Evolutionary conservation across 2,797 vertebrate species (phyloP).

Genomic region (Oreonectes daqikongensis): DNA sequence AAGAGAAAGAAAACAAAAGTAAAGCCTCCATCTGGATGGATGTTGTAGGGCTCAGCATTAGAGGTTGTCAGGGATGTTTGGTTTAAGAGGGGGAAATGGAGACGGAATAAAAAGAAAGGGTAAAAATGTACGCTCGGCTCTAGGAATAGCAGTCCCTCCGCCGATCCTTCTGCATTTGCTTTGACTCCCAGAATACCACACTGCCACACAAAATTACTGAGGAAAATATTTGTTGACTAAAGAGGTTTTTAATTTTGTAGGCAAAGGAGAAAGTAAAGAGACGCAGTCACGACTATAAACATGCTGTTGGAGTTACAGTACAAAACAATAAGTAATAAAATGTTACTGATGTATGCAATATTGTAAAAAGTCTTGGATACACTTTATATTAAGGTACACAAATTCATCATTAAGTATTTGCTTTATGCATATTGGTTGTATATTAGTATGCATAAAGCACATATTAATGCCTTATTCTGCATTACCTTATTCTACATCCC

Average conservation of each 20-base stretch:
- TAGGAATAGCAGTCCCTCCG: conserved; percentile 19
- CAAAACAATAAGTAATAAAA: not conserved
- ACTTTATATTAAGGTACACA: no score
- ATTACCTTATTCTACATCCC: no score
- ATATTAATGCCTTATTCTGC: no score
- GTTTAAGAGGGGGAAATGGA: not conserved
- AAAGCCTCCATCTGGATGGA: conserved; percentile 81
- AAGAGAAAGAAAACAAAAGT: conserved; percentile 82
- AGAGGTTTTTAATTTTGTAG: not conserved
- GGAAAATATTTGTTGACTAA: no score
- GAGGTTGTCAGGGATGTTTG: conserved; percentile 58
- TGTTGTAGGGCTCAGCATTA: conserved; percentile 68
- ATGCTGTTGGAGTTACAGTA: no score
- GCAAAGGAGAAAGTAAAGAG: no score
- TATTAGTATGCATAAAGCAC: no score
- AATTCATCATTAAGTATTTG: no score
- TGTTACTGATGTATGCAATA: no score
- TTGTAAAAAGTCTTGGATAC: no score
- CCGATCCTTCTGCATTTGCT: not conserved
- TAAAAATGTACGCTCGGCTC: conserved; percentile 55
- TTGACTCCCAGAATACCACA: not conserved
- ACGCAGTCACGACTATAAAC: not conserved
- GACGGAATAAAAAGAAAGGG: conserved; percentile 37
- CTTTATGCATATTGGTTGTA: no score
- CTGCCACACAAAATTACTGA: not conserved